These are phyloP conservation scores for Iselma pallidipennis DNA, from an alignment of 2,888 invertebrate species.

Conservation along the genomic window DNA sequence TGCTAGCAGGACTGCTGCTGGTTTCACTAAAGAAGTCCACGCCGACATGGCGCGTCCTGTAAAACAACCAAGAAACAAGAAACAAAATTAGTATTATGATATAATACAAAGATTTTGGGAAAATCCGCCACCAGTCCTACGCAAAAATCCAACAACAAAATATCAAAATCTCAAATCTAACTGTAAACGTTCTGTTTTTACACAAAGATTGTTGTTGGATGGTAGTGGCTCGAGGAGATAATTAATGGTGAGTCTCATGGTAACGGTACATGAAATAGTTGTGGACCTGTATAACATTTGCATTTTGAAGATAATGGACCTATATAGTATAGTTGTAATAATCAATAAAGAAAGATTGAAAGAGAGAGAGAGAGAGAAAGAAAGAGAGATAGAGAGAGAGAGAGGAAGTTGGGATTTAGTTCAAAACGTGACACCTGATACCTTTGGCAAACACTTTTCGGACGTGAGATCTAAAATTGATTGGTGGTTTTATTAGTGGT, in stretches of 20 bases:
- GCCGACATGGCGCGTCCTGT: slow-evolving; percentile 62
- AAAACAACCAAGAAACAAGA: too few species aligned
- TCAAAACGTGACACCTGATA: too few species aligned
- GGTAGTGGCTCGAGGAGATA: slow-evolving; percentile 1
- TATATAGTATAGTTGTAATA: background rate
- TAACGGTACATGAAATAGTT: slow-evolving; percentile 5
- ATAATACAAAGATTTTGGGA: too few species aligned
- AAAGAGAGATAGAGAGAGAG: too few species aligned
- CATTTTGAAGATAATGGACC: background rate
- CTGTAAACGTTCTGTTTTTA: slow-evolving; percentile 1
- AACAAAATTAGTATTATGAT: too few species aligned
- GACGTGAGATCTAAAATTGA: background rate
- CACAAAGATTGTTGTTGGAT: background rate
- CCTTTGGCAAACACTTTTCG: too few species aligned
- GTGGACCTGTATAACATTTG: slow-evolving; percentile 1
- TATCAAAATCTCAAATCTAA: slow-evolving; percentile 1
- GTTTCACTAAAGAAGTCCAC: slow-evolving; percentile 58
- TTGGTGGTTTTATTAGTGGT: background rate
- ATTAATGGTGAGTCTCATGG: slow-evolving; percentile 1
- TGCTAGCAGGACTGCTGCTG: slow-evolving; percentile 49
- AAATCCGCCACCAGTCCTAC: too few species aligned
- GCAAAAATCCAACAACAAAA: background rate
- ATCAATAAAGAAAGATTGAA: background rate
- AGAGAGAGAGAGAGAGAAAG: too few species aligned
- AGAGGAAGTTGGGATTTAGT: background rate